A percentile compares a stretch with the other conserved stretches of the same genome.
Conservation (phyloP, 23 tunicate species). For the Styela clava region DNA sequence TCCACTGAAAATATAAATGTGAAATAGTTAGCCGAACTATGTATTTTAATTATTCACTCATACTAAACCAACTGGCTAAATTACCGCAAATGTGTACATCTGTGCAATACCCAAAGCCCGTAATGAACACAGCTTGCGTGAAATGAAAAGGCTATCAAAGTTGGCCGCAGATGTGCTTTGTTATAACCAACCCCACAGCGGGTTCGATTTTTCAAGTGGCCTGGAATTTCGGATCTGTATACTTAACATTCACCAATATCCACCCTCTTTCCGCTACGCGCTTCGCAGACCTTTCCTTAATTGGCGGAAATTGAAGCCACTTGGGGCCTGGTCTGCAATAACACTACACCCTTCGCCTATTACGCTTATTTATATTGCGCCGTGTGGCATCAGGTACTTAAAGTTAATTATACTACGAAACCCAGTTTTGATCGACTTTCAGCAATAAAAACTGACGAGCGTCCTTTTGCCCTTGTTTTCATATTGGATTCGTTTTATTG, state of each 20-base stretch:
- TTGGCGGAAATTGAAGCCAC: neutral
- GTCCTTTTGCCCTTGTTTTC: neutral
- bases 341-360: neutral
- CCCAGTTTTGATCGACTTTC: neutral
- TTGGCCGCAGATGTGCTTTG: no score
- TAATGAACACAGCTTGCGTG: no score
- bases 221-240: neutral
- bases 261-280: neutral
- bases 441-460: neutral
- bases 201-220: neutral
- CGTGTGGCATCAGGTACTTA: neutral
- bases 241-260: neutral
- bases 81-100: no score
- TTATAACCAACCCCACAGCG: neutral
- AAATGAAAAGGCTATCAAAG: no score
- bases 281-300: neutral
- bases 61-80: no score
- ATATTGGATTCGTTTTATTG: neutral
- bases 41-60: no score
- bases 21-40: no score
- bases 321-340: neutral
- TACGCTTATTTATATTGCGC: neutral
- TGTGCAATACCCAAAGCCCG: no score
- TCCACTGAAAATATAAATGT: no score
- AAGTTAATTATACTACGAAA: neutral